Evolutionary conservation across 2,888 invertebrate species (phyloP).

Genomic region (Baccha elongata): DNA sequence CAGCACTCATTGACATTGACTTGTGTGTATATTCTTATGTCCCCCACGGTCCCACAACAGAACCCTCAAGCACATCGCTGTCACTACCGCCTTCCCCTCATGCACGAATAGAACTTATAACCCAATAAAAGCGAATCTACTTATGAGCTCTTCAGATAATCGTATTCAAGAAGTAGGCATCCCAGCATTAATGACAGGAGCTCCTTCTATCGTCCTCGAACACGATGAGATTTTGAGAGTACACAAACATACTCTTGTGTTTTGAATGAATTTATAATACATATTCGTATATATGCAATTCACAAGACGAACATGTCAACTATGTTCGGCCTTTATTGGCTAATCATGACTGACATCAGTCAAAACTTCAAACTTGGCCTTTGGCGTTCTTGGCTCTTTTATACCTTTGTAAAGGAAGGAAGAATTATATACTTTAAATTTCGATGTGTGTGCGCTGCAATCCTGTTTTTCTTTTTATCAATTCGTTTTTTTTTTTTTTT

Average conservation of each 20-base stretch:
- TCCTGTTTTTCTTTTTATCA: constrained; percentile 2
- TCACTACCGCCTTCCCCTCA: constrained; percentile 37
- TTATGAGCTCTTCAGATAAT: constrained; percentile 65
- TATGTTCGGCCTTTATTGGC: constrained; percentile 44
- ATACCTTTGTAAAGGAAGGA: not conserved
- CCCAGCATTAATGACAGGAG: constrained; percentile 2
- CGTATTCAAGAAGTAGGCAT: constrained; percentile 59
- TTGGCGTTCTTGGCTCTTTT: not conserved
- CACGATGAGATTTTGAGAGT: constrained; percentile 37
- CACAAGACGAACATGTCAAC: constrained; percentile 4
- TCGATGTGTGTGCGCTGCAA: constrained; percentile 17
- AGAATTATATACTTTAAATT: constrained; percentile 13
- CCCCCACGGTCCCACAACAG: constrained; percentile 63
- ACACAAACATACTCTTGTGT: constrained; percentile 51
- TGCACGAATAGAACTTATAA: constrained; percentile 75
- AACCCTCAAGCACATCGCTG: constrained; percentile 24
- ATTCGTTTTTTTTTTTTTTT: not conserved
- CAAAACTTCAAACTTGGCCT: constrained; percentile 25
- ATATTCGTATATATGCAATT: too few relatives aligned
- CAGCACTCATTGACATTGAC: constrained; percentile 63
- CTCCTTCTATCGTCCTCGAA: constrained; percentile 36
- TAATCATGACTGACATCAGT: constrained; percentile 59
- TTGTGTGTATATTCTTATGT: constrained; percentile 66
- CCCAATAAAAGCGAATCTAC: constrained; percentile 64
- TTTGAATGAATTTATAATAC: constrained; percentile 37